Percentiles rank a stretch among this genome's conserved stretches.
phyloP scores from a whole-genome alignment of 2,797 vertebrate species.

The Masticophis lateralis region DNA sequence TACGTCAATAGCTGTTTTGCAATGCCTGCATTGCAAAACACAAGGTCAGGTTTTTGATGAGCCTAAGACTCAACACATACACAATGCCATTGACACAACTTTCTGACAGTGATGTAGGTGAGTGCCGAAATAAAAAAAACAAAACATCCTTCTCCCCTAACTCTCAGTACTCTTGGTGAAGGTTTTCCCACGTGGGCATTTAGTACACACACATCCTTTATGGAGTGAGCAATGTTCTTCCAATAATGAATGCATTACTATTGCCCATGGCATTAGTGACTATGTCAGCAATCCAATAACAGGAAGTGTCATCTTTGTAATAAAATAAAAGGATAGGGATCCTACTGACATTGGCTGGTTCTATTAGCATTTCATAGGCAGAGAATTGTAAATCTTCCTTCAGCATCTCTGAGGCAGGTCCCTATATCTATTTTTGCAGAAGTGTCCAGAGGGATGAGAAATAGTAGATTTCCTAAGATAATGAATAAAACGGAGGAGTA shows the following conservation, averaged over 20 bases:
- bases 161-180: neutral
- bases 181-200: neutral
- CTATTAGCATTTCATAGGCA: neutral
- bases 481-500: neutral
- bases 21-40: constrained; percentile 10
- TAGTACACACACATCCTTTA: neutral
- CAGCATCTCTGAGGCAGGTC: neutral
- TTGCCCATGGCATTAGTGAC: neutral
- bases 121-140: neutral
- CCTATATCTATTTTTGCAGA: neutral
- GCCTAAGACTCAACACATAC: neutral
- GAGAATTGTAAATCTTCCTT: neutral
- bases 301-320: neutral
- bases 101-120: neutral
- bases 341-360: neutral
- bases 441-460: neutral
- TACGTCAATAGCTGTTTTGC: neutral
- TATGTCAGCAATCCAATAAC: neutral
- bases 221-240: neutral
- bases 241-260: neutral
- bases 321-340: neutral
- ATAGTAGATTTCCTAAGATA: neutral
- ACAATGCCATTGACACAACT: neutral
- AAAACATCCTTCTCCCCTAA: neutral
- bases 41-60: neutral